Evolutionary conservation across 2,113 vertebrate genomes (phyloP), one percentile per base, ranked within the genome.

Genomic region (Xiphias gladius): DNA sequence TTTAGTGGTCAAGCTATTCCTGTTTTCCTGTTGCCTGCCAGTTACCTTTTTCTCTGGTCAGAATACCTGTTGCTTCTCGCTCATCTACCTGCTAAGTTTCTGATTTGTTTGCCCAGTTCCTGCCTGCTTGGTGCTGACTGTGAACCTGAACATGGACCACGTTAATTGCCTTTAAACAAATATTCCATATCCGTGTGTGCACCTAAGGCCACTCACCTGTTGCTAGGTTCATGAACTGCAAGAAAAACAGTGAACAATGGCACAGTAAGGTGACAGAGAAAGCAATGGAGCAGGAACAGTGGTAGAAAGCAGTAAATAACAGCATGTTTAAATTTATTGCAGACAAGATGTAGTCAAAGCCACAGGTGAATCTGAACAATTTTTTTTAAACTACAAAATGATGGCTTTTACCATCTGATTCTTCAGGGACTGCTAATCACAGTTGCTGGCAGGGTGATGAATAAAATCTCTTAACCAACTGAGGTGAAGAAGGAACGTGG

Each of bases 81-180:
- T 12, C 24, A 19, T 46, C 48, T 35, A 57, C 41, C 57, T 48
- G 59, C 59, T 66, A 65, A 64, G 52, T 57, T 63, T 54, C 30
- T 65, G 32, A 65, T 74, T 52, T 62, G 66, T 54, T 72, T 69
- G 35, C 52, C 52, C 22, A 30, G 16, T 35, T 17, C 26, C 52
- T 55, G 59, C 48, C 35, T 11, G 30, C 13, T 62, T 3, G 26
- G 1, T 43, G 20, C 65, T 2, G 58, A 43, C 58, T 70, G 80
- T 43, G 71, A 65, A 50, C 28, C 52, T 26, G 10, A 43, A 54
- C 39, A 59, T 14, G 13, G 20, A 50, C 32, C 19, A 26, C 37
- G 48, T 57, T 74, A 79, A 73, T 68, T 63, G 37, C 26, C 37
- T 64, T 30, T 20, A 39, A 68, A 79, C 17, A 68, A 73, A 58